These are phyloP conservation scores for Drosophila busckii DNA, from an alignment of 1,140 invertebrate species.

Conservation along the genomic window DNA sequence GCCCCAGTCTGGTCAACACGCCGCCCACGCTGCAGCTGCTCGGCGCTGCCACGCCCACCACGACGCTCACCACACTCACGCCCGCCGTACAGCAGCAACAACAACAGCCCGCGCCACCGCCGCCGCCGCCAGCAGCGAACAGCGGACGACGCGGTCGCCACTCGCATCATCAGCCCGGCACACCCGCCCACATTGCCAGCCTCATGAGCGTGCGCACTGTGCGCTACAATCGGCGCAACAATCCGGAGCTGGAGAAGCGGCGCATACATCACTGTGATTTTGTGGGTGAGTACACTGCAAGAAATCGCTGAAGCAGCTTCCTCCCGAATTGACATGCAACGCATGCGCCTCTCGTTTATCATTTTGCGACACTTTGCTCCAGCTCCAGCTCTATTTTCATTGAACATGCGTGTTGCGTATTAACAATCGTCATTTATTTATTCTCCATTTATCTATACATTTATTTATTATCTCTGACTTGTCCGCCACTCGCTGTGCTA, in stretches of 20 bases:
- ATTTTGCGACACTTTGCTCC: slow-evolving; percentile 69
- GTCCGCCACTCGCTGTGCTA: slow-evolving; percentile 26
- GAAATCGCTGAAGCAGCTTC: slow-evolving; percentile 19
- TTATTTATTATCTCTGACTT: slow-evolving; percentile 69
- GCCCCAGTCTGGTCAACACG: slow-evolving; percentile 49
- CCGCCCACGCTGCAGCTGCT: slow-evolving; percentile 42
- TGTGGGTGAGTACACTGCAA: slow-evolving; percentile 84
- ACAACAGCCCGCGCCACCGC: slow-evolving; percentile 41
- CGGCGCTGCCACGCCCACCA: slow-evolving; percentile 42
- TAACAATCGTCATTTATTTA: slow-evolving; percentile 72
- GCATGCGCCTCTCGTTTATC: slow-evolving; percentile 59
- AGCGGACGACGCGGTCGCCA: slow-evolving; percentile 51
- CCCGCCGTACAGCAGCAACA: slow-evolving; percentile 33
- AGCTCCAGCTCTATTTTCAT: slow-evolving; percentile 35
- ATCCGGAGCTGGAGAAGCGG: slow-evolving; percentile 96
- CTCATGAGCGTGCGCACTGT: slow-evolving; percentile 76
- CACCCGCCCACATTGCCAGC: slow-evolving; percentile 68
- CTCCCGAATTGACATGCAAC: slow-evolving; percentile 38
- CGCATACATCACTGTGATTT: slow-evolving; percentile 97
- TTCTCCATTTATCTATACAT: slow-evolving; percentile 73
- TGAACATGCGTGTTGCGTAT: slow-evolving; percentile 59
- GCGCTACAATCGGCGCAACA: slow-evolving; percentile 94
- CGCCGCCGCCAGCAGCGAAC: slow-evolving; percentile 54
- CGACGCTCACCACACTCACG: slow-evolving; percentile 60
- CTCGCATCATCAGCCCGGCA: slow-evolving; percentile 61